phyloP scores from a whole-genome alignment of 2,888 invertebrate genomes.

The Aleiodes leptofemur region DNA sequence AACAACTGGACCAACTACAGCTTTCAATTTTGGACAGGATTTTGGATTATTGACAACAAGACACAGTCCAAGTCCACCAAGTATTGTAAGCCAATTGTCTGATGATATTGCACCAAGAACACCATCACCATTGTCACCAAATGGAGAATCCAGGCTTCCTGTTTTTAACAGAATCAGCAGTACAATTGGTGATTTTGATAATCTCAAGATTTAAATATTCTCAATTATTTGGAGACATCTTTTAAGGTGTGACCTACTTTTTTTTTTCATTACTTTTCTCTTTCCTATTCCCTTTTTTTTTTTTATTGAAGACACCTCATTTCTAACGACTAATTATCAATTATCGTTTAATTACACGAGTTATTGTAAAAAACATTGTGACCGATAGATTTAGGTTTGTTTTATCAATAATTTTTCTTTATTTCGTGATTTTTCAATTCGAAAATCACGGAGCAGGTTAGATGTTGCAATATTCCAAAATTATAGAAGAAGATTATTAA shows the following conservation, averaged over 20 bases:
- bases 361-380: slow-evolving; percentile 4
- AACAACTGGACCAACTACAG: slow-evolving; percentile 67
- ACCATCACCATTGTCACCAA: slow-evolving; percentile 70
- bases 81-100: slow-evolving; percentile 48
- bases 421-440: slow-evolving; percentile 24
- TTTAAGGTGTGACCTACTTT: slow-evolving; percentile 53
- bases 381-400: slow-evolving; percentile 28
- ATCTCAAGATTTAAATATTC: slow-evolving; percentile 46
- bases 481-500: slow-evolving; percentile 30
- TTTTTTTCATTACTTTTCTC: slow-evolving; percentile 33
- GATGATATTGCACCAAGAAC: slow-evolving; percentile 62
- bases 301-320: slow-evolving; percentile 22
- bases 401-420: slow-evolving; percentile 47
- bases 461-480: slow-evolving; percentile 72
- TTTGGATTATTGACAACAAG: slow-evolving; percentile 73
- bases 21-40: slow-evolving; percentile 70
- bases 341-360: not conserved
- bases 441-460: slow-evolving; percentile 61
- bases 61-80: slow-evolving; percentile 74
- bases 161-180: slow-evolving; percentile 86
- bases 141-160: slow-evolving; percentile 83
- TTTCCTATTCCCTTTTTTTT: slow-evolving; percentile 18
- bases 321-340: slow-evolving; percentile 30
- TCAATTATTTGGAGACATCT: slow-evolving; percentile 26
- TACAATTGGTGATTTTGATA: slow-evolving; percentile 73